Conservation (phyloP, 2,113 vertebrate species). For the Sinocyclocheilus grahami region DNA sequence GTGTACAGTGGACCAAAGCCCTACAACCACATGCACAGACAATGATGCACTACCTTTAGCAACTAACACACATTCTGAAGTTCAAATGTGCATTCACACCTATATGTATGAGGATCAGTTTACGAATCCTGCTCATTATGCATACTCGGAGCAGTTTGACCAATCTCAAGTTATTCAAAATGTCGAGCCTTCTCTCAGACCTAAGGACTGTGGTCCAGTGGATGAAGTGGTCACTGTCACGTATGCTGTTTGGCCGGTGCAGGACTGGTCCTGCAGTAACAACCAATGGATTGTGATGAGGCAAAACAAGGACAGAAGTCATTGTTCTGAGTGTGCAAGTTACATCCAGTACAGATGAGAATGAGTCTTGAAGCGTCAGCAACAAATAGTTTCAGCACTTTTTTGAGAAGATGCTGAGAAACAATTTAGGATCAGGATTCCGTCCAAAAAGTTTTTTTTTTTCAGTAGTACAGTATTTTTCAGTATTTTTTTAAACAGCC, state of each 20-base stretch:
- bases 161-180: slow-evolving; percentile 5
- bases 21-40: not conserved
- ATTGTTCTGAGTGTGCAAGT: not conserved
- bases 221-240: not conserved
- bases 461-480: not conserved
- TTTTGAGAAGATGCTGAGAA: not conserved
- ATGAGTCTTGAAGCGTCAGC: not conserved
- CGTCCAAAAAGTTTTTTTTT: not conserved
- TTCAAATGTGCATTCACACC: not conserved
- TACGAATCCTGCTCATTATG: not conserved
- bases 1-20: not conserved
- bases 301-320: not conserved
- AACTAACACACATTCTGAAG: not conserved
- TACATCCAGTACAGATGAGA: not conserved
- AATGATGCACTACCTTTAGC: not conserved
- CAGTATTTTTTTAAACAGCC: too few relatives aligned
- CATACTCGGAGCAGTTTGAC: not conserved
- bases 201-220: not conserved
- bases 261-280: not conserved
- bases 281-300: not conserved
- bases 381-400: not conserved
- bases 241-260: not conserved
- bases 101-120: not conserved
- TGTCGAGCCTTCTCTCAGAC: not conserved
- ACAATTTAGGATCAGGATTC: not conserved